phyloP scores from a whole-genome alignment of 1,140 invertebrate genomes.

The Drosophila triauraria region DNA sequence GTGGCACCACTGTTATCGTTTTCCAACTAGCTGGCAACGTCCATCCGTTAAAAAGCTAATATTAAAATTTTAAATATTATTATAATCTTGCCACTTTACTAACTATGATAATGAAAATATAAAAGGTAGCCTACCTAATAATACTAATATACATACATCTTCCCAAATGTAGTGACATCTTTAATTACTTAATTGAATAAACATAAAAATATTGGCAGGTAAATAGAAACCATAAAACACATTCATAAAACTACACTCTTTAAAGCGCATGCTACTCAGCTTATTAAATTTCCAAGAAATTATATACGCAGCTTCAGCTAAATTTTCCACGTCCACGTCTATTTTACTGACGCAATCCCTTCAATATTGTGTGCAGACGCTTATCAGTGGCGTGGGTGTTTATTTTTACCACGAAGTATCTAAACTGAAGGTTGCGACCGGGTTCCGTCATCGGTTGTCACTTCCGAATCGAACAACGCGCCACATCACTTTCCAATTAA shows the following conservation, averaged over 20 bases:
- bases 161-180: no score
- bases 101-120: no score
- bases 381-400: conserved; percentile 28
- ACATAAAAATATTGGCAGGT: no score
- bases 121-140: no score
- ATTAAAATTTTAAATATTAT: not conserved
- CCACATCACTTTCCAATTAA: conserved; percentile 49
- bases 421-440: conserved; percentile 29
- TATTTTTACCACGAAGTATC: conserved; percentile 8
- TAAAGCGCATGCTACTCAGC: no score
- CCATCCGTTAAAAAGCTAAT: not conserved
- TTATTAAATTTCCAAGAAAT: not conserved
- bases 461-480: conserved; percentile 21
- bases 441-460: conserved; percentile 4
- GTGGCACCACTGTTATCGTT: not conserved
- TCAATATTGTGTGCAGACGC: conserved; percentile 1
- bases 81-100: no score
- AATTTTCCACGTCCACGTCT: not conserved
- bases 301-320: not conserved
- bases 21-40: not conserved
- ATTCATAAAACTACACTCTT: not conserved
- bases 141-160: no score
- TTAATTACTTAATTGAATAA: no score
- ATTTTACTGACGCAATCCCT: conserved; percentile 18
- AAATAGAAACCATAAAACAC: not conserved